Evolutionary conservation across 1,140 invertebrate genomes (phyloP).

Genomic region (Hormaphis cornu): DNA sequence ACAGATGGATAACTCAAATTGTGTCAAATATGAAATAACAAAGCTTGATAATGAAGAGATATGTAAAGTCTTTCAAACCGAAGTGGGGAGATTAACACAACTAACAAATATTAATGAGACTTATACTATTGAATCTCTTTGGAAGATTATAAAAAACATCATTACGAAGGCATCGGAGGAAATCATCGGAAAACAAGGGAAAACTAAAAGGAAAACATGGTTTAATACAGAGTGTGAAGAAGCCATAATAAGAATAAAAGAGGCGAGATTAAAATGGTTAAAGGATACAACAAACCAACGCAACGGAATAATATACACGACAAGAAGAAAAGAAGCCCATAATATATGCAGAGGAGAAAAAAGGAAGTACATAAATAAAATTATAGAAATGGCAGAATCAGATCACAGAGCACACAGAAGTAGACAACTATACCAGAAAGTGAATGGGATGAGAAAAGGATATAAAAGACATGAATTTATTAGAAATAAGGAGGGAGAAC

Average conservation of each 20-base stretch:
- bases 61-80: neutral
- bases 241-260: slow-evolving; percentile 22
- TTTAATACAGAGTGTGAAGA: slow-evolving; percentile 33
- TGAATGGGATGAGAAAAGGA: slow-evolving; percentile 1
- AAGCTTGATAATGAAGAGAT: neutral
- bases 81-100: neutral
- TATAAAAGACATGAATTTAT: slow-evolving; percentile 2
- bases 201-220: slow-evolving; percentile 32
- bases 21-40: neutral
- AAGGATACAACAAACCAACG: neutral
- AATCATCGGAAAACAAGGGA: neutral
- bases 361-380: slow-evolving; percentile 14
- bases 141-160: slow-evolving; percentile 3
- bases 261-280: slow-evolving; percentile 13
- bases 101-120: neutral
- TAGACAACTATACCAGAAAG: slow-evolving; percentile 29
- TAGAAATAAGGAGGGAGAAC: slow-evolving; percentile 10
- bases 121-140: neutral
- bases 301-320: neutral
- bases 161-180: neutral
- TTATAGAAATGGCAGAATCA: slow-evolving; percentile 7
- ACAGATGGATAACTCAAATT: neutral
- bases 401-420: slow-evolving; percentile 18
- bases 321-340: slow-evolving; percentile 6
- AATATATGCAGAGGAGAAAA: slow-evolving; percentile 23